These are phyloP conservation scores for Meteorus cinctellus DNA, from an alignment of 2,888 invertebrate genomes.

Conservation along the genomic window DNA sequence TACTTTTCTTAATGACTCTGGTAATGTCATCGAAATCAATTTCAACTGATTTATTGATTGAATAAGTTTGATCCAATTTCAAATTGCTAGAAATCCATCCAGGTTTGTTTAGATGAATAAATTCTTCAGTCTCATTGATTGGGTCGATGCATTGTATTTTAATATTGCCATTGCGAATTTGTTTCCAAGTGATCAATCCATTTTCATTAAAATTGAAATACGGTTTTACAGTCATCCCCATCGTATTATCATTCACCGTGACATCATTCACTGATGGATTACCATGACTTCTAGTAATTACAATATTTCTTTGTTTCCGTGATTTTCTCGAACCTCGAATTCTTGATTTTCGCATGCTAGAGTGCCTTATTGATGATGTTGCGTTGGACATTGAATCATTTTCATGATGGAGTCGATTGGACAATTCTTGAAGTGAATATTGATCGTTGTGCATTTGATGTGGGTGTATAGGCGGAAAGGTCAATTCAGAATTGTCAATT, in stretches of 20 bases:
- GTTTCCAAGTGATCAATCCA: slow-evolving; percentile 58
- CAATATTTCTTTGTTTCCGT: slow-evolving; percentile 41
- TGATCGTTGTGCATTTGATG: slow-evolving; percentile 47
- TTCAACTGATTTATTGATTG: slow-evolving; percentile 50
- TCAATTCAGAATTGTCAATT: slow-evolving; percentile 50
- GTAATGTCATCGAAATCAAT: not conserved
- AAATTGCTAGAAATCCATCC: slow-evolving; percentile 38
- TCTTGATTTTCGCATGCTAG: not conserved
- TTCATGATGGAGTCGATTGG: not conserved
- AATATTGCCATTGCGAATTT: slow-evolving; percentile 50
- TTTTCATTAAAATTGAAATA: slow-evolving; percentile 49
- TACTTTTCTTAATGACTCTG: not conserved
- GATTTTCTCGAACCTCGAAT: slow-evolving; percentile 37
- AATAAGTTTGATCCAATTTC: slow-evolving; percentile 55
- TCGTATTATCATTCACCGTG: slow-evolving; percentile 65
- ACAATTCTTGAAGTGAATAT: not conserved
- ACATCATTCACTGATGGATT: slow-evolving; percentile 69
- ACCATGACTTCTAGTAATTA: slow-evolving; percentile 54
- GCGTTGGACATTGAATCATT: slow-evolving; percentile 22
- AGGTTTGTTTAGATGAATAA: slow-evolving; percentile 14
- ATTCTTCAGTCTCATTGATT: not conserved
- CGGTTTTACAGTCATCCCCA: slow-evolving; percentile 68
- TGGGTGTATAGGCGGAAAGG: slow-evolving; percentile 46
- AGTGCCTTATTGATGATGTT: slow-evolving; percentile 8
- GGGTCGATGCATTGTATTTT: not conserved